Evolutionary conservation across 2,888 invertebrate species (phyloP).

Genomic region (Tubiluchus corallicola): DNA sequence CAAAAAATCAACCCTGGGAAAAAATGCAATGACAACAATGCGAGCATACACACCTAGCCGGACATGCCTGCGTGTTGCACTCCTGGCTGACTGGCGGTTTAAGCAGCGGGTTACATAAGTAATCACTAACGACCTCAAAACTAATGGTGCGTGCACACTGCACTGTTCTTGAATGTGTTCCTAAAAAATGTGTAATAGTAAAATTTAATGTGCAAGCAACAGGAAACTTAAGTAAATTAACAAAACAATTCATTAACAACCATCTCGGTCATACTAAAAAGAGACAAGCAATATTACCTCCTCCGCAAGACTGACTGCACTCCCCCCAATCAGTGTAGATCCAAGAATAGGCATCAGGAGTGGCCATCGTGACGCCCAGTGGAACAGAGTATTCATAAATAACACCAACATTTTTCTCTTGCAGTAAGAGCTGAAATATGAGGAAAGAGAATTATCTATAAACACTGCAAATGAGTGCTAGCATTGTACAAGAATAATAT

Average conservation of each 20-base stretch:
- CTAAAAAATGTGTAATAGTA: constrained; percentile 30
- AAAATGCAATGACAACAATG: too few species aligned
- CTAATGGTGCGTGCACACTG: constrained; percentile 56
- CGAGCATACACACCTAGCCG: constrained; percentile 36
- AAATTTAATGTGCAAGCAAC: not conserved
- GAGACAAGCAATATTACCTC: too few species aligned
- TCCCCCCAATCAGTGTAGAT: constrained; percentile 50
- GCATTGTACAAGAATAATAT: too few species aligned
- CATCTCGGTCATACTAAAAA: too few species aligned
- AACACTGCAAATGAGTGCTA: too few species aligned
- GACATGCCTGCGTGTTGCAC: constrained; percentile 57
- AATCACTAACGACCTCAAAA: constrained; percentile 47
- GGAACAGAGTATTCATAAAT: constrained; percentile 78
- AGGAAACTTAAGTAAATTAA: constrained; percentile 9
- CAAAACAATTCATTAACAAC: constrained; percentile 12
- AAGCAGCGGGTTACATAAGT: constrained; percentile 54
- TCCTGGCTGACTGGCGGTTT: constrained; percentile 49
- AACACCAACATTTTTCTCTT: constrained; percentile 64
- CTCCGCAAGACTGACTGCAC: constrained; percentile 74
- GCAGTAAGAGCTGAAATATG: constrained; percentile 52
- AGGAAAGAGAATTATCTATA: too few species aligned
- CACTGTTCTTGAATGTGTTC: constrained; percentile 53
- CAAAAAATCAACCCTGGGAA: too few species aligned
- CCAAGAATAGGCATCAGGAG: constrained; percentile 61
- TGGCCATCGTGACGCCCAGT: constrained; percentile 37